These are phyloP conservation scores for Laterallus jamaicensis DNA, from an alignment of 2,113 vertebrate genomes.

Conservation along the genomic window DNA sequence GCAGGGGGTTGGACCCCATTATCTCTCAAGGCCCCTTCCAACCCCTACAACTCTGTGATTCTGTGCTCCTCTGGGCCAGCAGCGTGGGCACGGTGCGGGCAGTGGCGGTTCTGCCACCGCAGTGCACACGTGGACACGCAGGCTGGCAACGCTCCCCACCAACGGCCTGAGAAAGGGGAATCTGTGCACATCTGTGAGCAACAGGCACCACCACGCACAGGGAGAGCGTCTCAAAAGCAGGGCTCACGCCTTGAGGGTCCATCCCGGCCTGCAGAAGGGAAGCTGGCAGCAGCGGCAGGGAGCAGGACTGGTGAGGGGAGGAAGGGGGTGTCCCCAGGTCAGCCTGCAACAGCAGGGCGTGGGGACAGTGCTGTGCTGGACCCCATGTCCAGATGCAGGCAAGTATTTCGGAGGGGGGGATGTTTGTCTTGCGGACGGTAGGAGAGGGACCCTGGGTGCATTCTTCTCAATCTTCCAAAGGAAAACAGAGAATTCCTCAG, in stretches of 20 bases:
- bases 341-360: not conserved
- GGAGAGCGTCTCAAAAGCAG: not conserved
- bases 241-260: accelerated
- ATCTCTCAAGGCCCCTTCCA: too few relatives aligned
- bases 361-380: not conserved
- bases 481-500: slow-evolving; percentile 49
- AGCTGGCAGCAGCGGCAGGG: not conserved
- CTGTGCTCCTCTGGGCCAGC: not conserved
- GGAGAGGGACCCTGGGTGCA: not conserved
- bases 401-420: not conserved
- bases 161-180: not conserved
- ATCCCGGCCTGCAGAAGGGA: not conserved
- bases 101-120: not conserved
- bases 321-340: too few relatives aligned
- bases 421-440: not conserved
- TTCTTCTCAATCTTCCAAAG: slow-evolving; percentile 49
- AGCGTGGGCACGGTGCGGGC: not conserved
- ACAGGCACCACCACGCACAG: not conserved
- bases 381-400: accelerated
- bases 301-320: not conserved
- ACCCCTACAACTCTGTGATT: too few relatives aligned
- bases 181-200: accelerated
- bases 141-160: not conserved
- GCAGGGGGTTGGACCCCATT: too few relatives aligned
- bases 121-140: accelerated